Evolutionary conservation across 2,797 vertebrate genomes (phyloP).

Genomic region (Parotocinclus haroldoi): DNA sequence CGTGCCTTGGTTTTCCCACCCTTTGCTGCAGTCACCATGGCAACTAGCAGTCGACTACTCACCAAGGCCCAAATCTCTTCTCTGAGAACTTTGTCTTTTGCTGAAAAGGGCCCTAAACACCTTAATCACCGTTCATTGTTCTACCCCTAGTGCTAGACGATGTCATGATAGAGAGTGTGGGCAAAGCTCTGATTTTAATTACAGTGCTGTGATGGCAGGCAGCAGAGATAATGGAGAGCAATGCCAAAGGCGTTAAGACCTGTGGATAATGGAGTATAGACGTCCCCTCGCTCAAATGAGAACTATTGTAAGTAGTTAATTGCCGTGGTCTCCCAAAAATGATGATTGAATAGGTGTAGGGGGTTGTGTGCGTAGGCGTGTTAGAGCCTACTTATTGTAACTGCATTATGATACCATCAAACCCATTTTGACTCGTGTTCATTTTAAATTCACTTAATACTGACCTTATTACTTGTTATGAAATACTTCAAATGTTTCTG

Average conservation of each 20-base stretch:
- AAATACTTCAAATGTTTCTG: background rate
- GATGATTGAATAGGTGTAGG: constrained; percentile 16
- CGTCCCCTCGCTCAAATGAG: constrained; percentile 28
- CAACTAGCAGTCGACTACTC: background rate
- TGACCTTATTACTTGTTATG: background rate
- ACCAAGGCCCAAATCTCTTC: background rate
- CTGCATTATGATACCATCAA: background rate
- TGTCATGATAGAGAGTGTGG: constrained; percentile 16
- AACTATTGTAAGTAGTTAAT: constrained; percentile 38
- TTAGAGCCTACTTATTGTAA: background rate
- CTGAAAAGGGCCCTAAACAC: constrained; percentile 24
- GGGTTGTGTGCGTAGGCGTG: constrained; percentile 5
- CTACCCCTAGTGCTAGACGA: background rate
- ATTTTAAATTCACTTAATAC: background rate
- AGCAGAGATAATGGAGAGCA: constrained; percentile 30
- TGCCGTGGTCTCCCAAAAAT: constrained; percentile 27
- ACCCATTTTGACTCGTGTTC: constrained; percentile 3
- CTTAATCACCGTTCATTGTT: constrained; percentile 41
- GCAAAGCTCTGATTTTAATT: constrained; percentile 41
- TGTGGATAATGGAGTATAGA: constrained; percentile 22
- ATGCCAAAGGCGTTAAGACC: constrained; percentile 26
- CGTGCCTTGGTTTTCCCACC: constrained; percentile 11
- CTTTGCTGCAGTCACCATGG: constrained; percentile 12
- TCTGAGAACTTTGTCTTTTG: constrained; percentile 5
- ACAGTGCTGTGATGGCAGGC: constrained; percentile 26